Base-by-base conservation (phyloP, 2,113 vertebrate species). In the Holacanthus passer region DNA sequence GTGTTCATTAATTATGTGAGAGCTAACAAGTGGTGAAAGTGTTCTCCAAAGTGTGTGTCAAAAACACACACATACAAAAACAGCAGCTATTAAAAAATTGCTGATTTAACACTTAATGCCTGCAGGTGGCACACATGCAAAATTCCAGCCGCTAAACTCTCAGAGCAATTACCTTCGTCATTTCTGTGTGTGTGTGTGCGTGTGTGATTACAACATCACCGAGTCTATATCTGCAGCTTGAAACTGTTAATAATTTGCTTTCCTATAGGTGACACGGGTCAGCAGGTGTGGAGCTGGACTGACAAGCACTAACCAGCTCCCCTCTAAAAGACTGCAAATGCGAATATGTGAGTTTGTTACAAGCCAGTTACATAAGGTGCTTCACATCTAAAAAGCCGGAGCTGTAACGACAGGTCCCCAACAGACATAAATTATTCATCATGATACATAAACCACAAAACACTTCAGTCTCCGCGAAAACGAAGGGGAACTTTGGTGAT, bases 391-490 rank as follows among this genome's bases (percentile, higher is more conserved):
- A 63, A 86, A 69, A 69, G 41, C 29, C n/a, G 6, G 20, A 41
- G 22, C 58, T 80, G 20, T 65, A 81, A 56, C 32, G 68, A 70
- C 52, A 74, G 13, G n/a, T 74, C 63, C 53, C 79, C 63, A 62
- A 62, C 56, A 71, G 37, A 85, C 52, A 73, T 58, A 74, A 39
- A 73, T 77, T 50, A 84, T 79, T 85, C 45, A 76, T 66, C 24
- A 58, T 52, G 27, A 73, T 66, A 62, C 17, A 77, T 70, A 65
- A 65, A 89, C 43, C 50, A 78, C 69, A 81, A 81, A 86, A 84
- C 70, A 43, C 71, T 79, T 52, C 29, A 69, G 43, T 79, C 52
- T 63, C 50, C 7, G 6, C 5, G 17, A 75, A 82, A 81, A 66
- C 3, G 35, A 32, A 29, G n/a, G 8, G 31, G 37, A 80, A 52